These are phyloP conservation scores for Tapirus indicus DNA, from an alignment of 2,797 vertebrate genomes.

Conservation along the genomic window DNA sequence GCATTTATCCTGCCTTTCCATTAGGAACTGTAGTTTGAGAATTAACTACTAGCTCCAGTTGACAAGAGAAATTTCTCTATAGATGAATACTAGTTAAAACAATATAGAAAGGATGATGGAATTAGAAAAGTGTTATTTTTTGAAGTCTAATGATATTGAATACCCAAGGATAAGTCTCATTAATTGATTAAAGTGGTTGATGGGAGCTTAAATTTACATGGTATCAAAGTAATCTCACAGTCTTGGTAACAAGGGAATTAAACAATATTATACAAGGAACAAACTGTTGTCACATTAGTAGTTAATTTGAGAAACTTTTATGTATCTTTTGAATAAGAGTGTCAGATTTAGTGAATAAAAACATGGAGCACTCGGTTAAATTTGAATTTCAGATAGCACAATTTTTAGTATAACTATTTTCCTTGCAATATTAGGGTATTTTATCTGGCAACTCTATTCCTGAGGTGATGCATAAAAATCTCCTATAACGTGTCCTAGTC, in stretches of 20 bases:
- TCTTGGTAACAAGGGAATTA: background rate
- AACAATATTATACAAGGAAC: background rate
- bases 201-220: background rate
- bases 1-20: background rate
- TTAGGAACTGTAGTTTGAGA: background rate
- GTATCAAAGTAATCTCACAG: background rate
- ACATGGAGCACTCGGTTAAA: background rate
- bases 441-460: background rate
- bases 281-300: background rate
- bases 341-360: background rate
- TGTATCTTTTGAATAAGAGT: background rate
- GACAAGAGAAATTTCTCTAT: no score
- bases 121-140: no score
- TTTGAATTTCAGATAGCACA: background rate
- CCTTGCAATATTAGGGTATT: background rate
- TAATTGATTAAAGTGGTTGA: background rate
- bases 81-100: no score
- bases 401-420: background rate
- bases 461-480: background rate
- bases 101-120: no score
- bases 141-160: no score
- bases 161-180: no score
- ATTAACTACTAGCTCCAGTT: fast-evolving
- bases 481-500: background rate
- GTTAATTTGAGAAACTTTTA: background rate